Conservation (phyloP, 2,797 vertebrate genomes). For the Hoplostethus atlanticus region DNA sequence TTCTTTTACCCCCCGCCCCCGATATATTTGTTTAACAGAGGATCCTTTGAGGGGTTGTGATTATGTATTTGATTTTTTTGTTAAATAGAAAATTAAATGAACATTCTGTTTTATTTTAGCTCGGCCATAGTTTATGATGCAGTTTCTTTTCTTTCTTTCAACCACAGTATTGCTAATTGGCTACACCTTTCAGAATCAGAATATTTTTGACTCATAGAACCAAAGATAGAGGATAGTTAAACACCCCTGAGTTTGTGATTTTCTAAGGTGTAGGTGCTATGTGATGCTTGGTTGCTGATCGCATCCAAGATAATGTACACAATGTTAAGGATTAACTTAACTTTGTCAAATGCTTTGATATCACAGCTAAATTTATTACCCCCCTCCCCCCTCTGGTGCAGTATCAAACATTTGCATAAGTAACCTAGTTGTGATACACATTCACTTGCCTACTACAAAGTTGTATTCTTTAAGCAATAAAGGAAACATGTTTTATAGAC, state of each 20-base stretch:
- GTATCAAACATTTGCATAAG: constrained; percentile 84
- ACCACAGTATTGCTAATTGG: constrained; percentile 83
- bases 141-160: constrained; percentile 65
- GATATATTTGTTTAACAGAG: constrained; percentile 48
- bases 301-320: constrained; percentile 67
- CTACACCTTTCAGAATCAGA: constrained; percentile 60
- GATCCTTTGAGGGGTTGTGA: constrained; percentile 47
- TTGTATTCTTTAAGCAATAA: constrained; percentile 99
- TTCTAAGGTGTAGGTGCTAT: constrained; percentile 63
- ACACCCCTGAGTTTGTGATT: constrained; percentile 49
- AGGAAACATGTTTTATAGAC: constrained; percentile 86
- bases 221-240: constrained; percentile 80
- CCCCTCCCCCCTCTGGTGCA: constrained; percentile 60
- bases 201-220: constrained; percentile 80
- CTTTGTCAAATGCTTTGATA: constrained; percentile 85
- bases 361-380: constrained; percentile 76
- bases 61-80: constrained; percentile 52
- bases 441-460: constrained; percentile 91
- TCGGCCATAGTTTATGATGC: constrained; percentile 52
- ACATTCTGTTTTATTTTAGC: constrained; percentile 68
- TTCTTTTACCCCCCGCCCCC: constrained; percentile 29
- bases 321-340: constrained; percentile 80
- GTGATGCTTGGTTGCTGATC: constrained; percentile 56
- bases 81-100: constrained; percentile 57
- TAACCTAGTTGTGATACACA: constrained; percentile 89